Percentiles rank a stretch among this genome's conserved stretches.
Evolutionary conservation across 2,888 invertebrate genomes (phyloP).

Genomic region (Leucoptera coffeella): DNA sequence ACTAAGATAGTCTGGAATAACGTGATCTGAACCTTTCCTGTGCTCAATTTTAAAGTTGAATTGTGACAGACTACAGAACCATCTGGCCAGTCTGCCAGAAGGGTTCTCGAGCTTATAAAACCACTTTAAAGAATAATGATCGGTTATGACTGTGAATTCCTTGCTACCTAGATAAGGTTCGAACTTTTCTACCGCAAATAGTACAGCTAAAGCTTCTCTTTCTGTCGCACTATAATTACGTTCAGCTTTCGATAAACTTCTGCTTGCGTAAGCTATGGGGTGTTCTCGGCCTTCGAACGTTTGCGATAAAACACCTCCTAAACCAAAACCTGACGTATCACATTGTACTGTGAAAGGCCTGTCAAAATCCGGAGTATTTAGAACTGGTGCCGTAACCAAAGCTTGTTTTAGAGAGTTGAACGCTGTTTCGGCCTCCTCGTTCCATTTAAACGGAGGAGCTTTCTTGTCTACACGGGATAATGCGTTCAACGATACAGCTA

Average conservation of each 20-base stretch:
- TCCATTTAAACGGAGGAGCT: slow-evolving; percentile 9
- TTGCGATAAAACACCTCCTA: slow-evolving; percentile 3
- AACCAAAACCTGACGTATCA: slow-evolving; percentile 2
- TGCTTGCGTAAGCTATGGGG: slow-evolving; percentile 1
- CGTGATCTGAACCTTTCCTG: slow-evolving; percentile 1
- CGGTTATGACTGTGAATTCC: slow-evolving; percentile 6
- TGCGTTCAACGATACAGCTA: slow-evolving; percentile 9
- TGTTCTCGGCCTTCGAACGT: neutral
- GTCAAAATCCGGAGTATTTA: slow-evolving; percentile 1
- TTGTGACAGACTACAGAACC: slow-evolving; percentile 4
- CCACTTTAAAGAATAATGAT: slow-evolving; percentile 7
- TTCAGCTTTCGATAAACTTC: neutral
- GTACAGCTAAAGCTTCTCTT: slow-evolving; percentile 5
- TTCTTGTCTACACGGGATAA: slow-evolving; percentile 8
- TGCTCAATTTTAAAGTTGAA: slow-evolving; percentile 1
- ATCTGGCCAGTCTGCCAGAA: slow-evolving; percentile 5
- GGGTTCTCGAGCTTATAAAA: slow-evolving; percentile 7
- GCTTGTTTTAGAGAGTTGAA: slow-evolving; percentile 7
- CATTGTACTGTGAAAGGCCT: slow-evolving; percentile 3
- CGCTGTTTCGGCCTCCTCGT: slow-evolving; percentile 8
- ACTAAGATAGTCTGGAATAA: slow-evolving; percentile 3
- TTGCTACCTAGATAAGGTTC: too few relatives aligned
- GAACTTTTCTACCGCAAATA: slow-evolving; percentile 6
- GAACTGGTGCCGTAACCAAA: slow-evolving; percentile 3
- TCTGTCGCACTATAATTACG: slow-evolving; percentile 4